Base-by-base conservation (phyloP, 2,797 vertebrate genomes). In the Agapornis canus region DNA sequence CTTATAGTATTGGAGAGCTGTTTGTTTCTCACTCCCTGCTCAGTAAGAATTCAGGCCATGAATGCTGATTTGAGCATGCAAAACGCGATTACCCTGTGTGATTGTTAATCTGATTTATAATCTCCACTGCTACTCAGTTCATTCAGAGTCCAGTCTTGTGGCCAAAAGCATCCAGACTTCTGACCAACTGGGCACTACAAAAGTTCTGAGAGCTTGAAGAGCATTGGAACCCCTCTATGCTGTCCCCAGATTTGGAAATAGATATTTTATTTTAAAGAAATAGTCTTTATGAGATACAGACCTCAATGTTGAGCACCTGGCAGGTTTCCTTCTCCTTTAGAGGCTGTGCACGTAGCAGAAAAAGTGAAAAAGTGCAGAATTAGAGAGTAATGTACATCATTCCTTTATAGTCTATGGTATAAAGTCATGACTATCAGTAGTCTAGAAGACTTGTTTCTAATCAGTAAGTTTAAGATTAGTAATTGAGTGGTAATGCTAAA, bases 221-320 rank as follows among this genome's bases (percentile, higher is more conserved):
- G 92, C 98, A 17, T 95, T 98, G 61, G 97, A 98, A 91, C 95
- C 96, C 35, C 97, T 98, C 75, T 97, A 97, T 92, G 98, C 98
- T 86, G 96, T 98, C 69, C 98, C 98, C 97, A 97, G 98, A 95
- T 98, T 98, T 97, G 98, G 98, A 98, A 98, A 98, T 94, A 98
- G n/a, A 26, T 18, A 45, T 16, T 64, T 66, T n/a, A 19, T 73
- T 89, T 80, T 43, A 63, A 70, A 73, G 0, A 79, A 82, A 31
- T n/a, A 42, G 22, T 69, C 37, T 92, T 75, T 86, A 51, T 80
- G 84, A 80, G 45, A n/a, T 70, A 17, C 60, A 32, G 60, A 29
- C 39, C 77, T 87, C 45, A 87, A 61, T 1, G 3, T 1, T 29
- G 21, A 82, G 29, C 35, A 52, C 54, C 54, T 76, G n/a, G 22